A percentile compares a stretch with the other conserved stretches of the same genome.
Evolutionary conservation across 2,113 vertebrate species (phyloP).

Genomic region (Herpetotheres cachinnans): DNA sequence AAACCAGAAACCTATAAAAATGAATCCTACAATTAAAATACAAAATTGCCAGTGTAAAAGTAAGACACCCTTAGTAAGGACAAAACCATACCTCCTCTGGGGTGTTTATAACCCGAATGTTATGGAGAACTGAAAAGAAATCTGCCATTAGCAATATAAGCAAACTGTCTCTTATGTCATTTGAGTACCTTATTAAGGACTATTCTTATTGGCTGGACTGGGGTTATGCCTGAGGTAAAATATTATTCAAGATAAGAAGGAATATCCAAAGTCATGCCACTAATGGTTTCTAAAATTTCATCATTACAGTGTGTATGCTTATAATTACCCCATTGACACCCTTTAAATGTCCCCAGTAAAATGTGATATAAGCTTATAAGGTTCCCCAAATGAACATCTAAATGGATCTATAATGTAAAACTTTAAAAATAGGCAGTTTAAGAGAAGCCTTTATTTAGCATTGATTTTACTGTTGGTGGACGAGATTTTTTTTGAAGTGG

Average conservation of each 20-base stretch:
- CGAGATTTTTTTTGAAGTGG: neutral
- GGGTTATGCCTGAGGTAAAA: neutral
- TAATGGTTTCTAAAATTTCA: conserved; percentile 14
- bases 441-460: neutral
- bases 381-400: neutral
- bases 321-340: neutral
- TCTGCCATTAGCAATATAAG: neutral
- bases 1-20: conserved; percentile 5
- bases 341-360: conserved; percentile 34
- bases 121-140: neutral
- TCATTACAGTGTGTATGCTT: neutral
- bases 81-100: neutral
- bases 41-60: neutral
- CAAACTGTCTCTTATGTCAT: neutral
- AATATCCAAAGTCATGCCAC: neutral
- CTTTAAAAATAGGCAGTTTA: neutral
- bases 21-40: neutral
- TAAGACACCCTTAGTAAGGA: neutral
- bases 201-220: neutral
- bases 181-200: neutral
- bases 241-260: neutral
- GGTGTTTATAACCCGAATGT: neutral
- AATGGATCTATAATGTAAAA: neutral
- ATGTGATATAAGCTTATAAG: neutral
- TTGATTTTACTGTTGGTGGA: neutral